Evolutionary conservation across 2,888 invertebrate genomes (phyloP).

Genomic region (Nycteola revayana): DNA sequence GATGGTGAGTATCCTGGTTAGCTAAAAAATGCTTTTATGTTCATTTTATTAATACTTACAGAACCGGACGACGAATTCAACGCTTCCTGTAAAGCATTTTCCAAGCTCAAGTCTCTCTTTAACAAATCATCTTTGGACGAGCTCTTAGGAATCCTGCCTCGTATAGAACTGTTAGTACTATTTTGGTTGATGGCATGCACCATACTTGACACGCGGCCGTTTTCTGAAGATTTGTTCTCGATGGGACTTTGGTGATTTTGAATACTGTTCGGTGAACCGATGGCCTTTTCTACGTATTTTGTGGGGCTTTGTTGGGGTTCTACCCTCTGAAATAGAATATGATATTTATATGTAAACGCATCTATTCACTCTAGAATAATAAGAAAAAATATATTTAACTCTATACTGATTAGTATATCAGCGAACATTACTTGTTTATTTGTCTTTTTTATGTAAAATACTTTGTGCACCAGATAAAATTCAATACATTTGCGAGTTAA

Average conservation of each 20-base stretch:
- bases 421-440: too few relatives aligned
- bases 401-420: too few relatives aligned
- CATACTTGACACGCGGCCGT: conserved; percentile 71
- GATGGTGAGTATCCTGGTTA: too few relatives aligned
- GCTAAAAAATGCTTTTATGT: too few relatives aligned
- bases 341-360: too few relatives aligned
- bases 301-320: conserved; percentile 73
- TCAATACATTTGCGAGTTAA: too few relatives aligned
- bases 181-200: conserved; percentile 71
- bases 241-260: conserved; percentile 26
- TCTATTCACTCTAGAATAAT: too few relatives aligned
- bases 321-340: conserved; percentile 60
- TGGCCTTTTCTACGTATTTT: conserved; percentile 67
- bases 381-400: too few relatives aligned
- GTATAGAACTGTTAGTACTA: conserved; percentile 49
- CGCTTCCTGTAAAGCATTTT: conserved; percentile 63
- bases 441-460: too few relatives aligned
- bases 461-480: too few relatives aligned
- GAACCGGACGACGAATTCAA: conserved; percentile 73
- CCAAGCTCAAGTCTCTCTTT: conserved; percentile 55
- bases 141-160: conserved; percentile 69
- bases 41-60: conserved; percentile 54
- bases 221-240: conserved; percentile 52
- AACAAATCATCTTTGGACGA: conserved; percentile 72
- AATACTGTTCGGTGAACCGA: conserved; percentile 43